Base-by-base conservation (phyloP, 1,140 invertebrate species). In the Zaprionus tsacasi region DNA sequence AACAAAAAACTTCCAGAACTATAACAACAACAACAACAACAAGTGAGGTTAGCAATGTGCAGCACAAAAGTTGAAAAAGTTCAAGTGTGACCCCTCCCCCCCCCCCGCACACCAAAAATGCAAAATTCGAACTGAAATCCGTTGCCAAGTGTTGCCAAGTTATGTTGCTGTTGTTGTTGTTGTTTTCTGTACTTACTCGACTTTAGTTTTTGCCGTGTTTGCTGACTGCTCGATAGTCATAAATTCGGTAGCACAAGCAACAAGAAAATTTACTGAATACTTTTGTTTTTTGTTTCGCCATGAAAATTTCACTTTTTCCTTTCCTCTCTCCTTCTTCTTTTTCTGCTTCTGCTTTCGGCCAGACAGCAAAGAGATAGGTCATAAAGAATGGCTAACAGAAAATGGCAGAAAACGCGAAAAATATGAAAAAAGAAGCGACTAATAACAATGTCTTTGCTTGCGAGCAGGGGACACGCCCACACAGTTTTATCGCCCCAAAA, bases 181-280 rank as follows among this genome's bases (percentile, higher is more conserved):
- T 45, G 40, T 15, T 48, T 50, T 21, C n/a, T 77, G 38, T 61
- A 35, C 43, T 60, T 21, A 12, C 12, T 55, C 27, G 21, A 33
- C 66, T 77, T 82, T 76, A 58, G 55, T 73, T 68, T 61, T 40
- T 74, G 50, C 48, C 50, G 69, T 86, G 69, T 86, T 86, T 82
- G 66, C 83, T 65, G 66, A 70, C 70, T 73, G 72, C 69, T 86
- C 76, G 69, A 87, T 87, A 65, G 79, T 69, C 79, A 87, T 86
- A 88, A 87, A 79, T 86, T 66, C 48, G 50, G 57, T 27, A 54
- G 58, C 60, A 77, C 21, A 68, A 54, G 58, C 71, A 70, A 75
- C 52, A 78, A 61, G 50, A 61, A 64, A 60, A 69, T 74, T 61
- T 65, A 52, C 55, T 64, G 45, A 57, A 74, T 64, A 63, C 73